Conservation (phyloP, 2,113 vertebrate genomes). For the Rhynchomys soricoides region DNA sequence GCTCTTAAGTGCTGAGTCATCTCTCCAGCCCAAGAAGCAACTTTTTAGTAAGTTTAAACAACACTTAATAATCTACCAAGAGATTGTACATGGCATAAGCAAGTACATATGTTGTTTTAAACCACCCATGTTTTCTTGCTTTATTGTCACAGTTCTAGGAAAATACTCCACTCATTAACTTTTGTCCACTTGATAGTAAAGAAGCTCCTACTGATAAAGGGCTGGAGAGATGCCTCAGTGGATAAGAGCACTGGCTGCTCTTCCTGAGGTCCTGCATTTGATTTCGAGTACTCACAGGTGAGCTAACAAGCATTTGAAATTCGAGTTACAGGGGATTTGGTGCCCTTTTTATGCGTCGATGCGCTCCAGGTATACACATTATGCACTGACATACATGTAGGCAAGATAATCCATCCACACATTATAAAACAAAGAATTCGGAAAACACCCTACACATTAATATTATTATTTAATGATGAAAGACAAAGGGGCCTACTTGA, state of each 20-base stretch:
- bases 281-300: background rate
- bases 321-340: background rate
- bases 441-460: background rate
- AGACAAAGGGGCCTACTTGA: background rate
- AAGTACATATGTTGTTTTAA: background rate
- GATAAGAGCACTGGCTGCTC: background rate
- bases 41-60: background rate
- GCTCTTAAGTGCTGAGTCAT: too few relatives aligned
- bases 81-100: background rate
- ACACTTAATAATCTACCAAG: background rate
- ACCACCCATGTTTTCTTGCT: background rate
- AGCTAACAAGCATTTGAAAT: background rate
- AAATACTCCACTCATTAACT: background rate
- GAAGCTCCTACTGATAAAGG: background rate
- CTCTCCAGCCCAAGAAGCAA: background rate
- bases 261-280: background rate
- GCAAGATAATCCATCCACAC: background rate
- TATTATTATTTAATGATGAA: background rate
- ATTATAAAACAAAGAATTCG: background rate
- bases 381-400: background rate
- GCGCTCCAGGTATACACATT: too few relatives aligned
- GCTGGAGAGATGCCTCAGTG: background rate
- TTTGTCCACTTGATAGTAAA: background rate
- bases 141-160: background rate
- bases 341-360: background rate